phyloP scores from a whole-genome alignment of 2,888 invertebrate species.

The Pilophorus perplexus region DNA sequence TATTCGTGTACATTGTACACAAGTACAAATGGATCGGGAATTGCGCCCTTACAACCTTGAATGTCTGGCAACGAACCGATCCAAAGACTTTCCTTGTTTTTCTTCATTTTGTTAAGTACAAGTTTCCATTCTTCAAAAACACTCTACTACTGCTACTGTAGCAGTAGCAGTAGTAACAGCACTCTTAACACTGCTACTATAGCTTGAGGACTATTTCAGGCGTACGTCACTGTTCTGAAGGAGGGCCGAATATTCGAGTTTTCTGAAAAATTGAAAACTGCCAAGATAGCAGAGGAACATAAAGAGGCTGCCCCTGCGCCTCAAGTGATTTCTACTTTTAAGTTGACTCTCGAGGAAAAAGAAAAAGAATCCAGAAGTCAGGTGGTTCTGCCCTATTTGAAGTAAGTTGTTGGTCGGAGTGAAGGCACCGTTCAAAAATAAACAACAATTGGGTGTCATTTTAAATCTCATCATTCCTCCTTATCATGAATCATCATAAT shows the following conservation, averaged over 20 bases:
- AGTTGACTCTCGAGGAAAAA: conserved; percentile 62
- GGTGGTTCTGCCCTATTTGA: conserved; percentile 62
- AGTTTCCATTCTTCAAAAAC: too few relatives aligned
- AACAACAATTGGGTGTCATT: neutral
- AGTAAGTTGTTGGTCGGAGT: conserved; percentile 52
- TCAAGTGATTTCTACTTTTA: conserved; percentile 57
- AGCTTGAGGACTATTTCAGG: neutral
- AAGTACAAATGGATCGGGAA: too few relatives aligned
- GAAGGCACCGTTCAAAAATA: neutral
- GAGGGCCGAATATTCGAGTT: neutral
- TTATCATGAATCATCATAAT: neutral
- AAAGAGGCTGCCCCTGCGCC: conserved; percentile 12
- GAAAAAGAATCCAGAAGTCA: conserved; percentile 62
- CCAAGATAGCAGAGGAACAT: neutral
- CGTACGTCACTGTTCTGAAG: neutral
- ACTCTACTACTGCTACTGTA: too few relatives aligned
- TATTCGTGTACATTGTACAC: too few relatives aligned
- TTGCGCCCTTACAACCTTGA: too few relatives aligned
- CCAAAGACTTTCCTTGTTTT: too few relatives aligned
- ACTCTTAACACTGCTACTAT: too few relatives aligned
- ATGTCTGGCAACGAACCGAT: too few relatives aligned
- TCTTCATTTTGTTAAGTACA: neutral
- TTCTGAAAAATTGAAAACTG: neutral
- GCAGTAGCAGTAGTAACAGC: too few relatives aligned
- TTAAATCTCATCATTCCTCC: neutral